Base-by-base conservation (phyloP, 2,797 vertebrate genomes). In the Carcharodon carcharias region DNA sequence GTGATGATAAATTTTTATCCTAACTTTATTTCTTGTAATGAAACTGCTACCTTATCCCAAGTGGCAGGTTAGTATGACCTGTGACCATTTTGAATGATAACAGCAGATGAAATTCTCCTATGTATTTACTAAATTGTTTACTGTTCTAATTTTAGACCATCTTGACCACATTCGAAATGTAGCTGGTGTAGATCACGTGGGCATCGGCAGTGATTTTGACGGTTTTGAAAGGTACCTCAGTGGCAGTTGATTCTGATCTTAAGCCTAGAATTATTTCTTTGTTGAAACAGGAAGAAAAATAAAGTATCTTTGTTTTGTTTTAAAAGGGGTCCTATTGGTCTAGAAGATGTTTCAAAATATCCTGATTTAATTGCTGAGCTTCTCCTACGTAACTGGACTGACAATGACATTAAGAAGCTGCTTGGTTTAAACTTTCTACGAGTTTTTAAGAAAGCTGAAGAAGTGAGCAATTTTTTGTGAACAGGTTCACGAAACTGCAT, bases 291-390 rank as follows among this genome's bases (percentile, higher is more conserved):
- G 12, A 96, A 35, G 40, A 82, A 82, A 45, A 61, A 21, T 67
- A 65, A 85, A 40, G 67, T 54, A 4, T 40, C 14, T 87, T 67
- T 31, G 14, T 95, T 77, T 58, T 40, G 12, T n/a, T 77, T 61
- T 85, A 45, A 35, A 58, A 96, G 96, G 21, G 96, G 54, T 50
- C 96, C 96, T 28, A 89, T 23, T 67, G 96, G 80, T 18, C n/a
- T 96, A 35, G 96, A 96, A 91, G 96, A 96, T 61, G 96, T 96
- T 96, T 96, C 96, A 77, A 96, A 96, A 89, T 96, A 67, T 96
- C 96, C 96, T 9, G 8, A 61, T 40, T 91, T 96, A 54, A 73
- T 89, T 50, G 73, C 82, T 71, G 96, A 96, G 58, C 96, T 96
- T 91, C 96, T 96, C 26, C 40, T 5, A 40, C 82, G 96, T 45